Evolutionary conservation across 2,797 vertebrate species (phyloP).

Genomic region (Clarias platycephalus): DNA sequence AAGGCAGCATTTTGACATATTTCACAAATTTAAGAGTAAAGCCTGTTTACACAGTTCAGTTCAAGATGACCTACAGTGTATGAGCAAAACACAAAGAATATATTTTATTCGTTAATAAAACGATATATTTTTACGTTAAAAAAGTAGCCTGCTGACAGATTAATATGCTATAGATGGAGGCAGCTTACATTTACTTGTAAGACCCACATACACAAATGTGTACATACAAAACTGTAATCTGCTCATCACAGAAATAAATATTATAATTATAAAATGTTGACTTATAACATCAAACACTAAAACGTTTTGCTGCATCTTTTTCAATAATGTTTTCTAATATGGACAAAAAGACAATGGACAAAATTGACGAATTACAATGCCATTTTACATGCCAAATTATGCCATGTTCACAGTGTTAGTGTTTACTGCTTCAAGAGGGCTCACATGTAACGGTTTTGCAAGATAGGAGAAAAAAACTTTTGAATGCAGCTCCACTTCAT

Average conservation of each 20-base stretch:
- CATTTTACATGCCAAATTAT: background rate
- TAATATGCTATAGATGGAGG: background rate
- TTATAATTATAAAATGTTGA: background rate
- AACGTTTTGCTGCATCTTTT: background rate
- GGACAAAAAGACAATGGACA: background rate
- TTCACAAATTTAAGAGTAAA: background rate
- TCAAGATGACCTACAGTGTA: background rate
- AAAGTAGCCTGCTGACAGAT: background rate
- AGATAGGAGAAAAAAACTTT: slow-evolving; percentile 32
- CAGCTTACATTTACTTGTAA: background rate
- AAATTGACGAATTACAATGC: background rate
- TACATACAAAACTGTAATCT: background rate
- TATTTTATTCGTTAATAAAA: too few relatives aligned
- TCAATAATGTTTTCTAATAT: background rate
- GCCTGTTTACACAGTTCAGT: background rate
- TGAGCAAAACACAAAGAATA: background rate
- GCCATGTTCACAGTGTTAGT: background rate
- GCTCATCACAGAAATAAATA: background rate
- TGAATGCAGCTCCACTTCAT: slow-evolving; percentile 28
- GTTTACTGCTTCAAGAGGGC: background rate
- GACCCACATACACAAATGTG: background rate
- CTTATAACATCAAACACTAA: background rate
- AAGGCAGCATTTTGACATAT: background rate
- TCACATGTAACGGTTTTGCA: slow-evolving; percentile 28
- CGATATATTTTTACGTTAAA: too few relatives aligned